Evolutionary conservation across 2,113 vertebrate species (phyloP).

Genomic region (Siniperca knerii): DNA sequence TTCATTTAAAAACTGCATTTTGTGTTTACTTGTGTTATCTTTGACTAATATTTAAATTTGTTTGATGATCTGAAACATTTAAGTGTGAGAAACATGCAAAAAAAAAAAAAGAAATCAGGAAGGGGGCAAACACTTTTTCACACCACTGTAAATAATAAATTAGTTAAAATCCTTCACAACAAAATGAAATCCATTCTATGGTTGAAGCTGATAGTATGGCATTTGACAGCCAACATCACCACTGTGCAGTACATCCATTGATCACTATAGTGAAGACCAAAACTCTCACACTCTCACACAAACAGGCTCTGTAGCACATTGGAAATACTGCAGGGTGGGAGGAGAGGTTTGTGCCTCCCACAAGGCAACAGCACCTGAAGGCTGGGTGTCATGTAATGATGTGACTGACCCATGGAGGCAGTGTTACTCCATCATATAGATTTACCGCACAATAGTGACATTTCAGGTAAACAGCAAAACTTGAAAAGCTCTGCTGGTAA

Average conservation of each 20-base stretch:
- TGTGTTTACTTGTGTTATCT: too few species aligned
- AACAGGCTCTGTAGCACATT: background rate
- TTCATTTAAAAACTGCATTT: too few species aligned
- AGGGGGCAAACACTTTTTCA: too few species aligned
- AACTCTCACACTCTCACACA: background rate
- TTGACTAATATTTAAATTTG: too few species aligned
- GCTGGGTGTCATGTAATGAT: background rate
- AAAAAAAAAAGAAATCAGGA: too few species aligned
- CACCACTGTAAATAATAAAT: too few species aligned
- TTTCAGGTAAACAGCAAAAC: background rate
- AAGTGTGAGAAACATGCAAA: too few species aligned
- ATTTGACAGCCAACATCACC: background rate
- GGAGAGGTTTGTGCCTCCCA: constrained; percentile 15
- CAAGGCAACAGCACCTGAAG: background rate
- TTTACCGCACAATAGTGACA: background rate
- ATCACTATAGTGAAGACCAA: background rate
- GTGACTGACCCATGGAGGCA: background rate
- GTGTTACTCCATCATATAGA: background rate
- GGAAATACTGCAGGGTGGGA: background rate
- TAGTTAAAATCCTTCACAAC: background rate
- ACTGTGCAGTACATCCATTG: background rate
- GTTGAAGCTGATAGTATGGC: background rate
- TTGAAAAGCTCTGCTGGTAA: background rate
- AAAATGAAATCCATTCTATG: background rate
- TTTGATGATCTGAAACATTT: too few species aligned